Conservation (phyloP, 1,140 invertebrate species). For the Kradibia gibbosae region DNA sequence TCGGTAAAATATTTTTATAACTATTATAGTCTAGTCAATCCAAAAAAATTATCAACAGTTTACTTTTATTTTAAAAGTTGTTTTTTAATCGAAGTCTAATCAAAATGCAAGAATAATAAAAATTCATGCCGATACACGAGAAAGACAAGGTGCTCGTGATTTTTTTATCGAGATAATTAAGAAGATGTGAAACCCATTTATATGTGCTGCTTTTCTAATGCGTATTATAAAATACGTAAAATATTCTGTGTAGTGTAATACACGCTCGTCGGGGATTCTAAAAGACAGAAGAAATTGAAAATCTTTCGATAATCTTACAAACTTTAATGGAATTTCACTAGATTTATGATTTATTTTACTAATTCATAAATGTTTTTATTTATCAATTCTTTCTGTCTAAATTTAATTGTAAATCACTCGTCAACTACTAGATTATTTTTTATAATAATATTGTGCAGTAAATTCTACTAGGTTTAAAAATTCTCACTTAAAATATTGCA, state of each 20-base stretch:
- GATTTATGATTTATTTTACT: background rate
- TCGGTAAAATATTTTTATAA: too few relatives aligned
- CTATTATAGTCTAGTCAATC: background rate
- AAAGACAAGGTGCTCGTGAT: conserved; percentile 8
- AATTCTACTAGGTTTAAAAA: background rate
- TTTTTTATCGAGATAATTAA: background rate
- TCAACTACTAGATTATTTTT: too few relatives aligned
- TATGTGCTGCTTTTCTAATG: too few relatives aligned
- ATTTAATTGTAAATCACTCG: too few relatives aligned
- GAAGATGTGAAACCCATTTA: conserved; percentile 14
- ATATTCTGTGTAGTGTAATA: too few relatives aligned
- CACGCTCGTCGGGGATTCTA: too few relatives aligned
- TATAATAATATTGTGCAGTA: background rate
- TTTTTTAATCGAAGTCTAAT: conserved; percentile 5
- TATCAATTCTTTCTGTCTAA: too few relatives aligned
- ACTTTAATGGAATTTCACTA: too few relatives aligned
- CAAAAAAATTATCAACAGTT: conserved; percentile 36
- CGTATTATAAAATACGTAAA: background rate
- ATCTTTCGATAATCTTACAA: too few relatives aligned
- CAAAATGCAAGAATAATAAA: background rate
- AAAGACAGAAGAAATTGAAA: too few relatives aligned
- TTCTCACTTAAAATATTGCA: background rate
- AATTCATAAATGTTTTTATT: background rate
- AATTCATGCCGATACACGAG: conserved; percentile 16
- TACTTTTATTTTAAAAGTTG: conserved; percentile 1